These are phyloP conservation scores for Pammene aurita DNA, from an alignment of 2,888 invertebrate species.

Conservation along the genomic window DNA sequence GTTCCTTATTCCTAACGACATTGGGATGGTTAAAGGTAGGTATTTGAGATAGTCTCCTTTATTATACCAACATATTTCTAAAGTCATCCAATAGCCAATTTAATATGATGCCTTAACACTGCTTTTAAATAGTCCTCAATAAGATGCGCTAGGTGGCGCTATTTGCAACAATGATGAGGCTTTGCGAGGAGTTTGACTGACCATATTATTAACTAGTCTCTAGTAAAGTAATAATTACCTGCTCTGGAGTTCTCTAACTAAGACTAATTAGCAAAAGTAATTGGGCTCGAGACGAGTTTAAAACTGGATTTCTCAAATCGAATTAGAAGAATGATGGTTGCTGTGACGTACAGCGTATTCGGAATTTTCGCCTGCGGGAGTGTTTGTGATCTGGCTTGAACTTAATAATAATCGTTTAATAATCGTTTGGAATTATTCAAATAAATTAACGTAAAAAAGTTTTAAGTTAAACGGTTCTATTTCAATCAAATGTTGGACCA, in stretches of 20 bases:
- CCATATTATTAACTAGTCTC: background rate
- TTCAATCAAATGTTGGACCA: too few relatives aligned
- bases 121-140: too few relatives aligned
- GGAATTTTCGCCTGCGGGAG: background rate
- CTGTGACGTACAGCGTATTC: background rate
- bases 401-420: too few relatives aligned
- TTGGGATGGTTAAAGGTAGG: too few relatives aligned
- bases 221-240: conserved; percentile 38
- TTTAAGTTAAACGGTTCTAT: too few relatives aligned
- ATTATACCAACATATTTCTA: too few relatives aligned
- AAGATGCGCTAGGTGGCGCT: background rate
- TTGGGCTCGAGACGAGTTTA: conserved; percentile 37
- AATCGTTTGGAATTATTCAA: too few relatives aligned
- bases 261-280: conserved; percentile 40
- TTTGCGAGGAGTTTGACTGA: background rate
- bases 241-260: conserved; percentile 38
- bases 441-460: too few relatives aligned
- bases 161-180: background rate
- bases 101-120: too few relatives aligned
- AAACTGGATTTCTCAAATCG: conserved; percentile 37
- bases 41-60: too few relatives aligned
- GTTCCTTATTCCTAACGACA: too few relatives aligned
- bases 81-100: too few relatives aligned
- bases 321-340: conserved; percentile 4
- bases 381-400: background rate